Base-by-base conservation (phyloP, 2,888 invertebrate genomes). In the Anagyrus pseudococci region DNA sequence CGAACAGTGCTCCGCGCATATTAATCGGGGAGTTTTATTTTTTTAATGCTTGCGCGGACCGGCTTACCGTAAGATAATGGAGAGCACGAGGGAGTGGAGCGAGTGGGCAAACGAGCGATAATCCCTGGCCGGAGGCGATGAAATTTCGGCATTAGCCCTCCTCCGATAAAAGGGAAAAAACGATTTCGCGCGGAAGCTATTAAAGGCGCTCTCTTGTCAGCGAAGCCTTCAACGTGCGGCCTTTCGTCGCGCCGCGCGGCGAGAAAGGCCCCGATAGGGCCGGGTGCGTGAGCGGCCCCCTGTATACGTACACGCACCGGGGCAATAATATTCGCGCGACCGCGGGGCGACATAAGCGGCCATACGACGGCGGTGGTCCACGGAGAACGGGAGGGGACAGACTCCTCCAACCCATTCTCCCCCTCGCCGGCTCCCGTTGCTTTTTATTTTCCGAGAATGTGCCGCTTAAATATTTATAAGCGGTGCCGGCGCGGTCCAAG, bases 181-280 rank as follows among this genome's bases (percentile, higher is more conserved):
- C 46, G 20, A 53, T 40, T 8, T 13, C 19, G 17, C 29, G 20
- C 26, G 43, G 43, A 53, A n/a, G 53, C 53, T 53, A 54, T 29
- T 54, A 44, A 37, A 2, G 20, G 13, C 22, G 52, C 4, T 29
- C 4, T 4, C 50, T 50, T 37, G 50, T 50, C 37, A 17, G 13
- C 46, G 50, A 23, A 4, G 29, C 29, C 29, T 29, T 29, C 22
- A 49, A 20, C 19, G 47, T 17, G 17, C 43, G 15, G 10, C n/a
- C 46, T 46, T 46, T 46, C 22, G 19, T 13, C 47, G 47, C 4
- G n/a, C 52, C 17, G 20, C 4, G 43, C 54, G 20, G n/a, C n/a
- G n/a, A n/a, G n/a, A n/a, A n/a, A n/a, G n/a, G n/a, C n/a, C n/a
- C n/a, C 23, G 26, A 54, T 41, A 10, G 4, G 6, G 40, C 40